These are phyloP conservation scores for Drosophila pseudoananassae DNA, from an alignment of 1,140 invertebrate species.

Conservation along the genomic window DNA sequence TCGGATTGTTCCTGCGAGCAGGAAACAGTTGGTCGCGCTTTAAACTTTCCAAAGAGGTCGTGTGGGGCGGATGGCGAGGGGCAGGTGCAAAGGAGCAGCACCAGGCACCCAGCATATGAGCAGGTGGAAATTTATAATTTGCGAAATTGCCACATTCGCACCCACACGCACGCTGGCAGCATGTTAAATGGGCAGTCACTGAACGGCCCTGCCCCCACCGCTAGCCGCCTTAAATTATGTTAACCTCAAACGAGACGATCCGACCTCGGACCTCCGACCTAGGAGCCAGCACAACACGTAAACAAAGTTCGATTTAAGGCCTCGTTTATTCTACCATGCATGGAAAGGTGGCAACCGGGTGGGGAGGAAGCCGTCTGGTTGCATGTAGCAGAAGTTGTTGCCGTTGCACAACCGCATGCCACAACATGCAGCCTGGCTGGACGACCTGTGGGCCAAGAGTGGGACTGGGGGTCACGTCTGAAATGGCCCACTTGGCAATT, in stretches of 20 bases:
- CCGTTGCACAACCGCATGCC: conserved; percentile 76
- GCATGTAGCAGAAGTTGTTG: conserved; percentile 81
- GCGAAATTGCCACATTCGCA: conserved; percentile 63
- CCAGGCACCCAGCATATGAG: conserved; percentile 57
- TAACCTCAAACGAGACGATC: conserved; percentile 79
- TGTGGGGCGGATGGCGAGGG: conserved; percentile 2
- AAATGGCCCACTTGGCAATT: conserved; percentile 82
- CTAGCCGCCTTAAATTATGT: conserved; percentile 73
- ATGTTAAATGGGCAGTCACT: conserved; percentile 76
- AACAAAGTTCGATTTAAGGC: conserved; percentile 82
- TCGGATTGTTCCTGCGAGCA: conserved; percentile 62
- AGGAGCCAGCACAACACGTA: conserved; percentile 44
- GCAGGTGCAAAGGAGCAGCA: neutral
- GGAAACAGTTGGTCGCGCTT: conserved; percentile 67
- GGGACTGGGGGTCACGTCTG: conserved; percentile 20
- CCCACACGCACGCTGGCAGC: conserved; percentile 59
- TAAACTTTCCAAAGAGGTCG: conserved; percentile 67
- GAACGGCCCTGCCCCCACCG: conserved; percentile 3
- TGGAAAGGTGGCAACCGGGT: conserved; percentile 13
- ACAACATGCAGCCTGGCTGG: conserved; percentile 67
- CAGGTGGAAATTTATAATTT: conserved; percentile 83
- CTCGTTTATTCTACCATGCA: conserved; percentile 75
- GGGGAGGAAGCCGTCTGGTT: conserved; percentile 53
- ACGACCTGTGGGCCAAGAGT: conserved; percentile 8
- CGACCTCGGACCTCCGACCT: conserved; percentile 22